A percentile compares a stretch with the other conserved stretches of the same genome.
Evolutionary conservation across 92 coral and sea anemone species (phyloP).

Genomic region (Diadumene lineata): DNA sequence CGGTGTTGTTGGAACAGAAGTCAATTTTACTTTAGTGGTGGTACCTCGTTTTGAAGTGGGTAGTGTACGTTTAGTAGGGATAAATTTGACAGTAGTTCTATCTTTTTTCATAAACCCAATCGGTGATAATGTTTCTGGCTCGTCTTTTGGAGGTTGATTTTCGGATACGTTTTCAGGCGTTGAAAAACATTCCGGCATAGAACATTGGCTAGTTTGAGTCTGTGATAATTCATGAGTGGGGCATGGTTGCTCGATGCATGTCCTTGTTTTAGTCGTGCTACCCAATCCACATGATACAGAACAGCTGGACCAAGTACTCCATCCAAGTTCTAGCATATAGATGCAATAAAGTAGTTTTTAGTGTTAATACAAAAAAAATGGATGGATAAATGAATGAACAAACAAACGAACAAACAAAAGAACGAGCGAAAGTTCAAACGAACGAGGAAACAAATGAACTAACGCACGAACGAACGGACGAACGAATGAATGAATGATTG

Average conservation of each 20-base stretch:
- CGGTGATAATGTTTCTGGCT: neutral
- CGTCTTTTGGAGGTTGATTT: neutral
- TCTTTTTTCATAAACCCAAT: neutral
- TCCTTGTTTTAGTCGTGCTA: constrained; percentile 6
- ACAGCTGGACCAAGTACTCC: constrained; percentile 19
- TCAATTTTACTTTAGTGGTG: too few relatives aligned
- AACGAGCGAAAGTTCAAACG: too few relatives aligned
- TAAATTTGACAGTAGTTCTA: neutral
- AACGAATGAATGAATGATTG: too few relatives aligned
- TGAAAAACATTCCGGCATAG: neutral
- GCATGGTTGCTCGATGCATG: constrained; percentile 10
- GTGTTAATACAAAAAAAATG: too few relatives aligned
- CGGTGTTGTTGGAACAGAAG: too few relatives aligned
- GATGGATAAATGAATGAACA: too few relatives aligned
- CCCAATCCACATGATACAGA: constrained; percentile 28
- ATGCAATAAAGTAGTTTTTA: too few relatives aligned
- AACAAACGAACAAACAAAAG: too few relatives aligned
- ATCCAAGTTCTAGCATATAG: constrained; percentile 18
- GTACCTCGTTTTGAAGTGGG: neutral
- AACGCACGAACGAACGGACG: too few relatives aligned
- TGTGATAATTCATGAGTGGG: neutral
- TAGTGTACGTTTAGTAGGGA: neutral
- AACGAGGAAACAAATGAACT: too few relatives aligned
- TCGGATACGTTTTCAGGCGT: neutral
- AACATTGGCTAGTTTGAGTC: constrained; percentile 4